Evolutionary conservation across 2,797 vertebrate genomes (phyloP).

Genomic region (Eidolon dupreanum): DNA sequence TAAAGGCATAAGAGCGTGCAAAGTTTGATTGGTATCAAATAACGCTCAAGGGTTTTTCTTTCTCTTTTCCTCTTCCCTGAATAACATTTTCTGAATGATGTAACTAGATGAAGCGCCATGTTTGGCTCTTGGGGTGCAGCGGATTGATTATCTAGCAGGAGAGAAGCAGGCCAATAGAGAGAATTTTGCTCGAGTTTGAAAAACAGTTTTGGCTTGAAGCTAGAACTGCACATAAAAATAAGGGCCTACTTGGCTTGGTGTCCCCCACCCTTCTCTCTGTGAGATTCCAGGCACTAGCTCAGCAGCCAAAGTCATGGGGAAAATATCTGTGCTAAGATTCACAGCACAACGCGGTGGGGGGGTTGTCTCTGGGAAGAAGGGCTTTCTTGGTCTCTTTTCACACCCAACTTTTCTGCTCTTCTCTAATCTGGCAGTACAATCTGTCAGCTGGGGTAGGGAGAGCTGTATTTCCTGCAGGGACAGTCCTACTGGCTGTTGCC

Average conservation of each 20-base stretch:
- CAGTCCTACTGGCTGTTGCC: neutral
- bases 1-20: constrained; percentile 80
- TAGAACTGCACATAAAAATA: constrained; percentile 46
- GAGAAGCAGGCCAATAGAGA: constrained; percentile 39
- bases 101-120: constrained; percentile 48
- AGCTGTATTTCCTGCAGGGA: constrained; percentile 65
- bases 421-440: constrained; percentile 77
- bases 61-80: constrained; percentile 43
- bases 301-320: neutral
- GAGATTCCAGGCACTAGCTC: neutral
- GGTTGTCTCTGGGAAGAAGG: constrained; percentile 2
- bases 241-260: neutral
- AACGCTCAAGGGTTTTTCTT: constrained; percentile 71
- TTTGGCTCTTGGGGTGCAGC: constrained; percentile 37
- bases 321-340: constrained; percentile 18
- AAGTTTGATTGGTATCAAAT: constrained; percentile 75
- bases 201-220: constrained; percentile 19
- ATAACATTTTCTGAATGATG: constrained; percentile 76
- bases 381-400: constrained; percentile 54
- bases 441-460: constrained; percentile 74
- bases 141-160: constrained; percentile 45
- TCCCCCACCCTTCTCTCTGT: neutral
- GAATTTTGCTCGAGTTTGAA: constrained; percentile 41
- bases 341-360: neutral
- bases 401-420: constrained; percentile 71